Evolutionary conservation across 2,113 vertebrate genomes (phyloP).

Genomic region (Notiomystis cincta): DNA sequence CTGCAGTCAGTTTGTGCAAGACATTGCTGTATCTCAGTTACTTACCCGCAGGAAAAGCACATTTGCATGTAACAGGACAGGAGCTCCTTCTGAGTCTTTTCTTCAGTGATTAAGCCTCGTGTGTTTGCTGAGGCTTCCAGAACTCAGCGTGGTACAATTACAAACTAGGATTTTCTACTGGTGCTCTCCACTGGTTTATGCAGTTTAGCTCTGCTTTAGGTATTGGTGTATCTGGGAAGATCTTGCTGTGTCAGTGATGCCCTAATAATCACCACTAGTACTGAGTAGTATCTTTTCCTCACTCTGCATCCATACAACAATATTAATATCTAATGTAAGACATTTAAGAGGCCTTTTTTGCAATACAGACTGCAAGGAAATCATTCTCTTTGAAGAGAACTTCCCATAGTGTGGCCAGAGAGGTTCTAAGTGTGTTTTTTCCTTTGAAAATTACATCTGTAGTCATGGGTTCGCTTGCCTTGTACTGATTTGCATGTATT

Average conservation of each 20-base stretch:
- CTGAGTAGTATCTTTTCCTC: background rate
- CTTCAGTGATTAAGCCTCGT: fast-evolving
- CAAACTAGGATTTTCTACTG: background rate
- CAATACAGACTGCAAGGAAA: background rate
- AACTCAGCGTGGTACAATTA: background rate
- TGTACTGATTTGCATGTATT: background rate
- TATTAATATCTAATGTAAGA: background rate
- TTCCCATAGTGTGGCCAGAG: background rate
- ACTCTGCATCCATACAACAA: background rate
- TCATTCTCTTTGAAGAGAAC: background rate
- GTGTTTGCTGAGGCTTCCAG: background rate
- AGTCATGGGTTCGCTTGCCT: background rate
- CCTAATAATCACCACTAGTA: background rate
- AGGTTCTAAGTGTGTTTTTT: background rate
- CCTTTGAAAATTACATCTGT: constrained; percentile 15
- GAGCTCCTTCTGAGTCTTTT: background rate
- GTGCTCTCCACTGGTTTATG: background rate
- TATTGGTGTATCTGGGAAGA: background rate
- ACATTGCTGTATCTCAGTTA: background rate
- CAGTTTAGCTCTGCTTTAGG: background rate
- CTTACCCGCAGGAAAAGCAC: background rate
- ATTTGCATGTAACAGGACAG: background rate
- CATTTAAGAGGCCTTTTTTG: background rate
- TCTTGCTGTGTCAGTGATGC: background rate
- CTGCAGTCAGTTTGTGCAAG: background rate